Evolutionary conservation across 1,140 invertebrate species (phyloP), one percentile per base, ranked within the genome.

Genomic region (Venustaconcha ellipsiformis): DNA sequence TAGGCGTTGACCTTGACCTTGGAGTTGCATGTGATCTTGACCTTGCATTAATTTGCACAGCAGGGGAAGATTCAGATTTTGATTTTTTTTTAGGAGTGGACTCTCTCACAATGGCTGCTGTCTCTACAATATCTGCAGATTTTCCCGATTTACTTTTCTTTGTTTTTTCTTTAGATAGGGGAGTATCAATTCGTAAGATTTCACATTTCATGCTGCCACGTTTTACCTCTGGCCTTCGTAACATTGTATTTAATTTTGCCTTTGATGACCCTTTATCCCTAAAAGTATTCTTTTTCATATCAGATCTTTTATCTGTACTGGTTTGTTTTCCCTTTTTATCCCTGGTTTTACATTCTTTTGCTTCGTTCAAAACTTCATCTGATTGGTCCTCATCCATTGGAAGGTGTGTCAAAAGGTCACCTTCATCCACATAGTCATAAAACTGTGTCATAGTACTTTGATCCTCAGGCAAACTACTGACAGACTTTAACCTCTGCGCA

Each of bases 361-460:
- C 30, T 26, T 59, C 60, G 68, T 70, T 62, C 2, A n/a, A 2
- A 13, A 37, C 48, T 20, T 66, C 66, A 56, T 59, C 67, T 13
- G 14, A 30, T 12, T 18, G 30, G n/a, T 13, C 55, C 20, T 60
- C 23, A 23, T 8, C 30, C 14, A 67, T 66, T 26, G 60, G 17
- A 18, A 12, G 18, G 14, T 11, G 37, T 57, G 8, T 63, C 48
- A 69, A 5, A 62, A 62, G 30, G 11, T 69, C 67, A 26, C 59
- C 62, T 60, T 67, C 71, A 58, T 77, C 76, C 56, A 71, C 68
- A 75, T 73, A 68, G 23, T 79, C 78, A 76, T 70, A 84, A 26
- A 76, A 80, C 67, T 84, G 82, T 23, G 80, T 80, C 80, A 82
- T 80, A 3, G 82, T 81, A 13, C 75, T 74, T 57, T 81, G 81